phyloP scores from a whole-genome alignment of 2,888 invertebrate species.

The Phaedon cochleariae region DNA sequence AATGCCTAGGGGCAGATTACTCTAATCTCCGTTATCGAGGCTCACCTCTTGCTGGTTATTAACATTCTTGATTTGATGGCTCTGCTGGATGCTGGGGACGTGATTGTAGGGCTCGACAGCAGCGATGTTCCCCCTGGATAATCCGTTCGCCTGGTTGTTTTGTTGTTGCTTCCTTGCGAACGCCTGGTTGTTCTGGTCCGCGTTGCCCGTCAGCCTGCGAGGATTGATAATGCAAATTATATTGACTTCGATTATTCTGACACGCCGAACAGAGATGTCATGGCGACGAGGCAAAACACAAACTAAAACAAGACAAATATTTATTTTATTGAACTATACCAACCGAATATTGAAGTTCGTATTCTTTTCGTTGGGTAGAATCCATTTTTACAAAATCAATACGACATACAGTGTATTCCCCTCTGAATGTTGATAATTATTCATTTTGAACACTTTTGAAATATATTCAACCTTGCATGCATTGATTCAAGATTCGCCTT shows the following conservation, averaged over 20 bases:
- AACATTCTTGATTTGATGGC: slow-evolving; percentile 58
- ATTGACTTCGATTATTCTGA: not conserved
- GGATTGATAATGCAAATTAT: not conserved
- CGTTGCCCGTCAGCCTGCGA: slow-evolving; percentile 57
- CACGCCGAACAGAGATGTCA: too few species aligned
- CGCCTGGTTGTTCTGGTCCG: slow-evolving; percentile 57
- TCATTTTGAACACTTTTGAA: too few species aligned
- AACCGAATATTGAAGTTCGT: too few species aligned
- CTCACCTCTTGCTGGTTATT: slow-evolving; percentile 62
- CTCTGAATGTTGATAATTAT: too few species aligned
- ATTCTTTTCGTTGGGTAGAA: too few species aligned
- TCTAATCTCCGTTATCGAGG: slow-evolving; percentile 4
- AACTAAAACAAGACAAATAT: too few species aligned
- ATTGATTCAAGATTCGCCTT: too few species aligned
- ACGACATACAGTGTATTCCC: too few species aligned
- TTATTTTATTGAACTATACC: too few species aligned
- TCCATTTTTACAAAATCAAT: too few species aligned
- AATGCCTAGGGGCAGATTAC: not conserved
- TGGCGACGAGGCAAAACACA: too few species aligned
- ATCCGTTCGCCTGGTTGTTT: slow-evolving; percentile 63
- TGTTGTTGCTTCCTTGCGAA: slow-evolving; percentile 57
- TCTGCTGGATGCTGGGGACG: slow-evolving; percentile 67
- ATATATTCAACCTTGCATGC: too few species aligned
- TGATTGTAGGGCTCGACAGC: slow-evolving; percentile 90
- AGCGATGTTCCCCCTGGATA: slow-evolving; percentile 81